These are phyloP conservation scores for Sphenodon punctatus DNA, from an alignment of 2,797 vertebrate species.

Conservation along the genomic window DNA sequence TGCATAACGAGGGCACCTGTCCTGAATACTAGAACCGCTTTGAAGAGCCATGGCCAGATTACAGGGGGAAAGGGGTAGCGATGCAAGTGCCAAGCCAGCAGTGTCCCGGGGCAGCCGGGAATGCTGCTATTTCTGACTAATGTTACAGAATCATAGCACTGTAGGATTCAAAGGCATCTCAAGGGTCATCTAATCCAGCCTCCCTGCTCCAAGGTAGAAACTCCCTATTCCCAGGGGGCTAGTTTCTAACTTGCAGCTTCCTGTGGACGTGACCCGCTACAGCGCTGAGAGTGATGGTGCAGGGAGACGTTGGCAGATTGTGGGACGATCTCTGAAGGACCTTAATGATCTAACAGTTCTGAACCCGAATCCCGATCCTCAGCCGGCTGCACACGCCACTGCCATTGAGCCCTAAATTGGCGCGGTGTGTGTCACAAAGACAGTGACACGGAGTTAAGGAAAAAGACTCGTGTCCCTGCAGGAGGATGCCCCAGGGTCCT, in stretches of 20 bases:
- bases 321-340: background rate
- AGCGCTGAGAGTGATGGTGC: background rate
- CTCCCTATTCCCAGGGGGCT: too few species aligned
- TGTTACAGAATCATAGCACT: too few species aligned
- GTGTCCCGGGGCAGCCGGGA: background rate
- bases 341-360: background rate
- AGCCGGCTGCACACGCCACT: background rate
- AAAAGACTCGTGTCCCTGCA: background rate
- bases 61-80: background rate
- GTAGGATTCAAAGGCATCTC: too few species aligned
- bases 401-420: background rate
- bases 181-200: too few species aligned
- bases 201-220: too few species aligned
- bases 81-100: fast-evolving
- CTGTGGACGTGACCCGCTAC: background rate
- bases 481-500: too few species aligned
- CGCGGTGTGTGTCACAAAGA: too few species aligned
- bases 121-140: background rate
- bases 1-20: too few species aligned
- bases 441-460: too few species aligned
- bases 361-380: background rate
- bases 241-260: fast-evolving
- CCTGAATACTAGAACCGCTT: too few species aligned
- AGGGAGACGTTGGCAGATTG: background rate
- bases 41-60: too few species aligned